These are phyloP conservation scores for Eulimnadia texana DNA, from an alignment of 1,140 invertebrate genomes.

Conservation along the genomic window DNA sequence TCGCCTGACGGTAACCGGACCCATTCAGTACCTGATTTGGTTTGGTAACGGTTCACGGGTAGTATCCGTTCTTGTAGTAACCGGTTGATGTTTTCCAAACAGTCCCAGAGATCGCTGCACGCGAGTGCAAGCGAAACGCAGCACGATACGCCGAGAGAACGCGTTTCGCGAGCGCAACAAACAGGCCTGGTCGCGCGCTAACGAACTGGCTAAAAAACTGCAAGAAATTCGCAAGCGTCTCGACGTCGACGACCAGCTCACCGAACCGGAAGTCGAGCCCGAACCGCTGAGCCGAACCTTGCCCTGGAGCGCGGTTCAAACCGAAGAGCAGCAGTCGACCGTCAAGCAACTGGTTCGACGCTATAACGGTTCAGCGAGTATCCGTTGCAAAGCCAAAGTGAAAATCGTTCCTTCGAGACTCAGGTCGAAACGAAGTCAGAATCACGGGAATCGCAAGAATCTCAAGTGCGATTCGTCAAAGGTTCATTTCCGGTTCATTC, in stretches of 20 bases:
- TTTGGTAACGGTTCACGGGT: background rate
- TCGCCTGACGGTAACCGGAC: no score
- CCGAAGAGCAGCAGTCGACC: background rate
- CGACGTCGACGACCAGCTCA: background rate
- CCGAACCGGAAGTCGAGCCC: background rate
- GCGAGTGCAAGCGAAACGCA: slow-evolving; percentile 7
- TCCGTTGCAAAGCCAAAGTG: background rate
- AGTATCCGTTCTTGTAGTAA: background rate
- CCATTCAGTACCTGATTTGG: no score
- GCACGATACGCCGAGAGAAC: slow-evolving; percentile 12
- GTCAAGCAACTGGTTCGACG: slow-evolving; percentile 10
- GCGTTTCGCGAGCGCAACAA: slow-evolving; percentile 14
- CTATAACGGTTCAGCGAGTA: slow-evolving; percentile 1
- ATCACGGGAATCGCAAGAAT: no score
- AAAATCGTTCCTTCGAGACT: slow-evolving; percentile 9
- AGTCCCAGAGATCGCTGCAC: background rate
- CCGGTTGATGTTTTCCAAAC: background rate
- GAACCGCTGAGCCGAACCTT: background rate
- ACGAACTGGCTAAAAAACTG: slow-evolving; percentile 2
- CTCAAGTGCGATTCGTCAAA: no score
- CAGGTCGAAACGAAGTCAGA: background rate
- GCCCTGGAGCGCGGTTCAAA: background rate
- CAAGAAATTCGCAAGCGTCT: slow-evolving; percentile 5
- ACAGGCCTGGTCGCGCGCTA: slow-evolving; percentile 6
- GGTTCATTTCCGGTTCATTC: no score